Base-by-base conservation (phyloP, 2,113 vertebrate genomes). In the Galemys pyrenaicus region DNA sequence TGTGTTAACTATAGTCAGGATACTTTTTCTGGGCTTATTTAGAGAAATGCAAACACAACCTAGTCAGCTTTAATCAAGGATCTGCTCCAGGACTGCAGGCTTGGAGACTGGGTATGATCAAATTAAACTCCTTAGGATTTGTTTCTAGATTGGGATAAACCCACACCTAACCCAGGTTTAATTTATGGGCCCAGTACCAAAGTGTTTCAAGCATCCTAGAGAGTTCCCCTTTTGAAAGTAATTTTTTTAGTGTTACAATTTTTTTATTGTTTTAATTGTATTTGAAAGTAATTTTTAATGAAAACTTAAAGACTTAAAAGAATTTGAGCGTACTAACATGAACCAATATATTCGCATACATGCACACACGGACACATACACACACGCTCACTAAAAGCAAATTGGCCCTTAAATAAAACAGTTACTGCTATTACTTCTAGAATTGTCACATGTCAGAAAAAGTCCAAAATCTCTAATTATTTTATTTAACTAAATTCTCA, bases 401-500 rank as follows among this genome's bases (percentile, higher is more conserved):
- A 3, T 86, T 60, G 13, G 8, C 28, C 32, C 32, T 92, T 93
- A 85, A 93, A 92, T 11, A 62, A 39, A 54, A 41, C 35, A 74
- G 19, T 83, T 87, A 71, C 26, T 84, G 32, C 64, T 87, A 75
- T 19, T 79, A 60, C 85, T 95, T 89, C 86, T 95, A 39, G 49
- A 92, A 91, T n/a, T 75, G 32, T 20, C 39, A 39, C 65, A 28
- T 83, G 77, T 91, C 58, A 87, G 44, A 92, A 85, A 82, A 3
- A 94, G 54, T 10, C 62, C 89, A 82, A 83, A 64, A 83, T 71
- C 89, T 94, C 83, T 93, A 91, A 95, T 95, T 89, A 70, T 39
- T 39, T 83, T n/a, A 44, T 89, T 87, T 87, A 83, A 84, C 64
- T 73, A 71, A 93, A 75, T 70, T 92, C 26, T 95, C 22, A 70